Conservation (phyloP, 2,888 invertebrate genomes). For the Orthosia cruda region DNA sequence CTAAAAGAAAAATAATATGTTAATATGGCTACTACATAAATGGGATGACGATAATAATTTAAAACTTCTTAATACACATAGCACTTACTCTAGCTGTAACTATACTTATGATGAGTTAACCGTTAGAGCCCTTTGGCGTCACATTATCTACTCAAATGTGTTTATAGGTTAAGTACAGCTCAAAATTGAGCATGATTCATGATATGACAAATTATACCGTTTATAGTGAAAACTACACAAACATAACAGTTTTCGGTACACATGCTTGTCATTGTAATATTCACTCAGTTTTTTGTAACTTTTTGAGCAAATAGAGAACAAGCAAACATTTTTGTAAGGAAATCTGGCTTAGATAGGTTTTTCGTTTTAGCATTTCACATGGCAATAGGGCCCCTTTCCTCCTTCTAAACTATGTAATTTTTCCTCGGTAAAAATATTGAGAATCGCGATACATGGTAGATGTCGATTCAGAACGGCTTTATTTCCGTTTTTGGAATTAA, state of each 20-base stretch:
- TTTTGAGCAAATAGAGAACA: neutral
- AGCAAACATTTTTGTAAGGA: neutral
- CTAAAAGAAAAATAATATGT: no score
- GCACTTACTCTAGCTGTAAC: slow-evolving; percentile 10
- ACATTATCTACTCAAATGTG: slow-evolving; percentile 12
- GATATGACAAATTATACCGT: slow-evolving; percentile 4
- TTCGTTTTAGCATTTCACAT: no score
- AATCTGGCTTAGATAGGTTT: no score
- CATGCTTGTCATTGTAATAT: neutral
- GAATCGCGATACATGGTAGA: no score
- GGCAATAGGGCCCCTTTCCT: no score
- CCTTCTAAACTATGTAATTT: no score
- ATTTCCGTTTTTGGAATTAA: no score
- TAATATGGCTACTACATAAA: neutral
- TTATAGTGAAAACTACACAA: neutral
- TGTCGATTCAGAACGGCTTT: no score
- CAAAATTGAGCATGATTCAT: slow-evolving; percentile 16
- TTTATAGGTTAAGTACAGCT: slow-evolving; percentile 44
- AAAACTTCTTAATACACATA: neutral
- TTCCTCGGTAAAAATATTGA: no score
- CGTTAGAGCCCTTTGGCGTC: slow-evolving; percentile 27
- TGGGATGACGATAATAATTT: neutral
- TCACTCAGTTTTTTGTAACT: neutral
- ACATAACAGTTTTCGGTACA: slow-evolving; percentile 11
- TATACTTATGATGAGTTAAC: neutral